Evolutionary conservation across 2,888 invertebrate genomes (phyloP), one percentile per base, ranked within the genome.

Genomic region (Calameuta idolon): DNA sequence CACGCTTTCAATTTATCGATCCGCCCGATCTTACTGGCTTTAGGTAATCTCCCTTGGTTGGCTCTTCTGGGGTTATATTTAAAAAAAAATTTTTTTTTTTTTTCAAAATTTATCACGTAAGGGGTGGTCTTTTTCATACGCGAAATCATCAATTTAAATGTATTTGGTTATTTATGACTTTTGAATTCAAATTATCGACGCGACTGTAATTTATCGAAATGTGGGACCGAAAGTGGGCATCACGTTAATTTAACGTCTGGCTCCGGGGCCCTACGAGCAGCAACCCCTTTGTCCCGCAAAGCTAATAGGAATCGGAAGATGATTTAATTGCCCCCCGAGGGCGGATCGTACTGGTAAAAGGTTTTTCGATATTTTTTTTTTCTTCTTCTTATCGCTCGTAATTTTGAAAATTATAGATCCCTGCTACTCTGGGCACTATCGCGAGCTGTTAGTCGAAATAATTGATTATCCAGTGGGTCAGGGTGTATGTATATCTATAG

Each of bases 1-100:
- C 40, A 5, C 75, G 75, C 35, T 75, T 75, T 75, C 34, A 34
- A 30, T 35, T 73, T 78, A 78, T 78, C 78, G 78, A 76, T 55
- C 35, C 34, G 30, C 35, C 75, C 78, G 40, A 76, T 76, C 78
- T 40, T 9, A 35, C 11, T 75, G 78, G 71, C 73, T 75, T 78
- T 73, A 76, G 75, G 78, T 73, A 68, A 76, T 69, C 69, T 55
- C 73, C 34, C 68, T 73, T 76, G 71, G 68, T 73, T 78, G 68
- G 78, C 75, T 76, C 71, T 30, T 30, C 0, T 15, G 15, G 74
- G 33, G n/a, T 74, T 12, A 74, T 34, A 30, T 34, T 34, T 0
- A 9, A 74, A 34, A 34, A 74, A 12, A 12, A 2, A 33, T 33
- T 69, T 69, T n/a, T n/a, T 71, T 71, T 69, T 69, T 15, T 69